Conservation (phyloP, 2,797 vertebrate genomes). For the Syngnathus rostellatus region DNA sequence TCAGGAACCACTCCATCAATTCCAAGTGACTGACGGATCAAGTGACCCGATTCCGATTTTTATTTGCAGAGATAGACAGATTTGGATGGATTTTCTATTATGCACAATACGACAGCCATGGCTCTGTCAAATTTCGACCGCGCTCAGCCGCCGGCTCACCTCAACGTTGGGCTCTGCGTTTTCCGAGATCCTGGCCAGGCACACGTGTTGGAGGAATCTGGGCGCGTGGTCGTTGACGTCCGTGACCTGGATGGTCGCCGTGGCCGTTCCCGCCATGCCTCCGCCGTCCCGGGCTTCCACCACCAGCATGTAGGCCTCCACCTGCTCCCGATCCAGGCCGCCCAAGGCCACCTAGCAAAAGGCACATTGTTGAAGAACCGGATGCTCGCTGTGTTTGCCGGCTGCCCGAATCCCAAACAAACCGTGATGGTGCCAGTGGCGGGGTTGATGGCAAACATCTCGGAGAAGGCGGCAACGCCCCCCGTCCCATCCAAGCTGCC, state of each 20-base stretch:
- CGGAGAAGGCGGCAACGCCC: conserved; percentile 48
- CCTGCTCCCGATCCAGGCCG: conserved; percentile 76
- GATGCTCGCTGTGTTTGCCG: neutral
- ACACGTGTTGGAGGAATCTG: conserved; percentile 68
- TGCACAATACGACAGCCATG: too few species aligned
- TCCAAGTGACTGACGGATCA: too few species aligned
- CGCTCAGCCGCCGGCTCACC: conserved; percentile 34
- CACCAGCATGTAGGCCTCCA: conserved; percentile 71
- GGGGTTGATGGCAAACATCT: conserved; percentile 77
- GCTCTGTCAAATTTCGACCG: neutral
- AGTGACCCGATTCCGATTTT: too few species aligned
- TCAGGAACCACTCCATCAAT: neutral
- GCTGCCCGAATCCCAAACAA: neutral
- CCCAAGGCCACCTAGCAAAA: conserved; percentile 51
- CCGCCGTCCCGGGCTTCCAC: conserved; percentile 85
- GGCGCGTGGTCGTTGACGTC: conserved; percentile 82
- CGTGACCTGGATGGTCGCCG: conserved; percentile 74
- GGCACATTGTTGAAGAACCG: too few species aligned
- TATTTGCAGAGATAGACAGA: too few species aligned
- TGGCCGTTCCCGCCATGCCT: conserved; percentile 78
- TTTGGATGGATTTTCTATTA: too few species aligned
- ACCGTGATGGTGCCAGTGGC: conserved; percentile 70
- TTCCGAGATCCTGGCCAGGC: conserved; percentile 70
- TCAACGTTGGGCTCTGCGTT: conserved; percentile 69
- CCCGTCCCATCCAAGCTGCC: conserved; percentile 58